These are phyloP conservation scores for Jordanella pulchra DNA, from an alignment of 2,797 vertebrate species.

Conservation along the genomic window DNA sequence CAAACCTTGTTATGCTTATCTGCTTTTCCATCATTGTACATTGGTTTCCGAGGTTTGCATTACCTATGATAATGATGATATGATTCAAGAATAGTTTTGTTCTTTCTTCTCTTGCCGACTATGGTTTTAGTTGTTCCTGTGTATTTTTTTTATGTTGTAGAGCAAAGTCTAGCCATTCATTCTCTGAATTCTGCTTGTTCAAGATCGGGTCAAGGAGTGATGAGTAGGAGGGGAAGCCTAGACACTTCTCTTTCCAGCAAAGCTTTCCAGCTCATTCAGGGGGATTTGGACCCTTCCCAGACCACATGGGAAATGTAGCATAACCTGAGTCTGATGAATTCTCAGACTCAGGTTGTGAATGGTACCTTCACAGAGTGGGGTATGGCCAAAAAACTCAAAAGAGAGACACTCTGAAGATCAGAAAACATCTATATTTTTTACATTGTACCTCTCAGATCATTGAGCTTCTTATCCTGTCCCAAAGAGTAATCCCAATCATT, in stretches of 20 bases:
- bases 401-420: too few species aligned
- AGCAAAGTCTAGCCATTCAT: neutral
- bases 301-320: neutral
- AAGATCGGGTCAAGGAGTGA: neutral
- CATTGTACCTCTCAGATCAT: too few species aligned
- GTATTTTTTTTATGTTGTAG: slow-evolving; percentile 33
- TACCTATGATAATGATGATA: slow-evolving; percentile 33
- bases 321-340: neutral
- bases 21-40: slow-evolving; percentile 56
- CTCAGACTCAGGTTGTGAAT: too few species aligned
- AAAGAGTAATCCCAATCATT: neutral
- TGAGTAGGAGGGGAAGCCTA: neutral
- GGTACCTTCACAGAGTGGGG: too few species aligned
- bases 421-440: neutral
- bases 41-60: slow-evolving; percentile 44
- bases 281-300: neutral
- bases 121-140: slow-evolving; percentile 45
- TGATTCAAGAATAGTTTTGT: slow-evolving; percentile 40
- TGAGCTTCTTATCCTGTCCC: neutral
- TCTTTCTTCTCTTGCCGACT: slow-evolving; percentile 31
- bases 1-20: slow-evolving; percentile 54
- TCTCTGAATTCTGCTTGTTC: neutral
- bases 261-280: neutral
- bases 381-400: too few species aligned
- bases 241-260: neutral